Evolutionary conservation across 2,888 invertebrate species (phyloP).

Genomic region (Aspidapion aeneum): DNA sequence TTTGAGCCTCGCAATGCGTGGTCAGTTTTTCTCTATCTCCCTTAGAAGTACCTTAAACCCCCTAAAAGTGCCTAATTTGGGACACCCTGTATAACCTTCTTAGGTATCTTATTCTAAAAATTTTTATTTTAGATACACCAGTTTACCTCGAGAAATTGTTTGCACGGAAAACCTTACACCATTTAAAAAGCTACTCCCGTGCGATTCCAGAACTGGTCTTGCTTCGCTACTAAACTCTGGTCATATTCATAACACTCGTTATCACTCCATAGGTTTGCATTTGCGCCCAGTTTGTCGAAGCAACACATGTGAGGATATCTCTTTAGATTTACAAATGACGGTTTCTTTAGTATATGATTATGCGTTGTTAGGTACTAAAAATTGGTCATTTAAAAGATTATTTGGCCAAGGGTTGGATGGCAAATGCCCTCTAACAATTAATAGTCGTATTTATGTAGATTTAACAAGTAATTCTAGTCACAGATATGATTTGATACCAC

Average conservation of each 20-base stretch:
- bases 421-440: constrained; percentile 75
- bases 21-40: too few species aligned
- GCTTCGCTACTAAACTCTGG: constrained; percentile 86
- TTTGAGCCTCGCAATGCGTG: too few species aligned
- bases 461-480: constrained; percentile 60
- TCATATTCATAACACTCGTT: constrained; percentile 87
- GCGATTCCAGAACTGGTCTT: constrained; percentile 85
- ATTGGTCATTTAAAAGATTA: constrained; percentile 84
- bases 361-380: constrained; percentile 59
- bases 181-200: constrained; percentile 96
- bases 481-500: constrained; percentile 61
- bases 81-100: too few species aligned
- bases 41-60: too few species aligned
- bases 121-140: constrained; percentile 74
- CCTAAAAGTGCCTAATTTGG: too few species aligned
- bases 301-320: constrained; percentile 50
- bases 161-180: constrained; percentile 99
- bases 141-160: constrained; percentile 93
- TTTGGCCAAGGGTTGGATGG: constrained; percentile 84
- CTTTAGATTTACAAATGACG: constrained; percentile 79
- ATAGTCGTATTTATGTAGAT: constrained; percentile 81
- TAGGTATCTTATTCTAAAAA: too few species aligned
- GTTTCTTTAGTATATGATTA: constrained; percentile 86
- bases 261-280: constrained; percentile 86
- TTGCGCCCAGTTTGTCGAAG: constrained; percentile 74